A percentile compares a stretch with the other conserved stretches of the same genome.
phyloP scores from a whole-genome alignment of 2,888 invertebrate genomes.

The Plebejus melissa region DNA sequence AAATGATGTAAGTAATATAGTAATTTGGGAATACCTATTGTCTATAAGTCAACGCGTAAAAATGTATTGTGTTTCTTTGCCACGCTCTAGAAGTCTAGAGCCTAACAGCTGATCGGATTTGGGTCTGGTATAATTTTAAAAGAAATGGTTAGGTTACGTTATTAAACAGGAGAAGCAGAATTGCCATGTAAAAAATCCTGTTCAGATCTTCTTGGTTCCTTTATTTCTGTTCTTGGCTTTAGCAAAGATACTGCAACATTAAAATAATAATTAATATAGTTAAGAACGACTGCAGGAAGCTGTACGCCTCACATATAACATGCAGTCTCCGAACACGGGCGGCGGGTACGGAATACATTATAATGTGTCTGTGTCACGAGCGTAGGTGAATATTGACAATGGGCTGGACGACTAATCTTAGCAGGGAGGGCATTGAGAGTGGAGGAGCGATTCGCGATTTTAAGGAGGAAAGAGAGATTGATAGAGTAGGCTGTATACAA shows the following conservation, averaged over 20 bases:
- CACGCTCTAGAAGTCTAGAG: no score
- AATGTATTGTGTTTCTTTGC: no score
- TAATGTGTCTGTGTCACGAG: slow-evolving; percentile 32
- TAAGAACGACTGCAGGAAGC: slow-evolving; percentile 5
- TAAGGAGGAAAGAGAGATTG: neutral
- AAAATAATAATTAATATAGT: neutral
- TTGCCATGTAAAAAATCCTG: no score
- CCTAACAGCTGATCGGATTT: no score
- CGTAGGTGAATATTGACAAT: slow-evolving; percentile 37
- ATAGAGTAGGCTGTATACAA: neutral
- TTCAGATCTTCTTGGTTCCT: no score
- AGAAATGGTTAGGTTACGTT: no score
- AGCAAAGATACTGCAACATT: neutral
- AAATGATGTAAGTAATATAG: neutral
- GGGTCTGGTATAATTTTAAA: no score
- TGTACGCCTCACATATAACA: slow-evolving; percentile 16
- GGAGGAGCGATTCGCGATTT: slow-evolving; percentile 23
- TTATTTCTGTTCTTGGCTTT: neutral
- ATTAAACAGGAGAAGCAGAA: no score
- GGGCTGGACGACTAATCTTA: slow-evolving; percentile 31
- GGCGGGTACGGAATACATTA: slow-evolving; percentile 30
- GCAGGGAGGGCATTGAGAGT: neutral
- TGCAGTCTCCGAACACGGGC: slow-evolving; percentile 17
- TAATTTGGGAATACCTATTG: no score
- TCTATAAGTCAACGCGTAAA: no score